Evolutionary conservation across 2,797 vertebrate genomes (phyloP).

Genomic region (Limnodromus scolopaceus): DNA sequence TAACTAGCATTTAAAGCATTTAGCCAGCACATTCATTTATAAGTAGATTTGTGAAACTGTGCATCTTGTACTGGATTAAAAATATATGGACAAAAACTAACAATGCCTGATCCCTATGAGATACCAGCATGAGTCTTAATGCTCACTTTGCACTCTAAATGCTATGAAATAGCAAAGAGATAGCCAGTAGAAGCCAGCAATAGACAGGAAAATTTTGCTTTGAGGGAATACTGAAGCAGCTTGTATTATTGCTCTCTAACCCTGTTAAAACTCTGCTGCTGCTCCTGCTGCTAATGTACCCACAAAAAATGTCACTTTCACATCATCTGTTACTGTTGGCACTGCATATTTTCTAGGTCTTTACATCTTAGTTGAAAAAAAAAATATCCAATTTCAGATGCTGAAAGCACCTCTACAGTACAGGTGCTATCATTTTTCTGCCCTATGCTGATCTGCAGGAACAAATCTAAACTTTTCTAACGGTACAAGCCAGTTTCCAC

Average conservation of each 20-base stretch:
- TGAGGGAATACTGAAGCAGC: neutral
- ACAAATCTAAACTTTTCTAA: neutral
- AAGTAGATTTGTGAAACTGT: neutral
- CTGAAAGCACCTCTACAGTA: neutral
- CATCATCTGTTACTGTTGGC: slow-evolving; percentile 7
- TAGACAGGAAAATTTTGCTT: neutral
- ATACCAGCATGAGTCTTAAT: neutral
- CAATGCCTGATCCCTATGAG: neutral
- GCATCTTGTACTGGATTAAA: neutral
- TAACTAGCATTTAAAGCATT: neutral
- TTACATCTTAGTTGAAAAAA: neutral
- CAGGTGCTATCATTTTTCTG: neutral
- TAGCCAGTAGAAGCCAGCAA: neutral
- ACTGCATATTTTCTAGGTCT: slow-evolving; percentile 1
- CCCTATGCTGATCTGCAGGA: neutral
- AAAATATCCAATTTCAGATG: neutral
- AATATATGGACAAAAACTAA: neutral
- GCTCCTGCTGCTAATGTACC: neutral
- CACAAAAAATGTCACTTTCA: neutral
- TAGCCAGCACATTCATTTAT: neutral
- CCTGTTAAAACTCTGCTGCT: slow-evolving; percentile 10
- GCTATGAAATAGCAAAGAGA: neutral
- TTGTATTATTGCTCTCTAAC: neutral
- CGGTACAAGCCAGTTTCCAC: neutral
- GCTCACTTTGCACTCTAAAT: neutral